phyloP scores from a whole-genome alignment of 2,888 invertebrate genomes.

The Heliothis peltigera region DNA sequence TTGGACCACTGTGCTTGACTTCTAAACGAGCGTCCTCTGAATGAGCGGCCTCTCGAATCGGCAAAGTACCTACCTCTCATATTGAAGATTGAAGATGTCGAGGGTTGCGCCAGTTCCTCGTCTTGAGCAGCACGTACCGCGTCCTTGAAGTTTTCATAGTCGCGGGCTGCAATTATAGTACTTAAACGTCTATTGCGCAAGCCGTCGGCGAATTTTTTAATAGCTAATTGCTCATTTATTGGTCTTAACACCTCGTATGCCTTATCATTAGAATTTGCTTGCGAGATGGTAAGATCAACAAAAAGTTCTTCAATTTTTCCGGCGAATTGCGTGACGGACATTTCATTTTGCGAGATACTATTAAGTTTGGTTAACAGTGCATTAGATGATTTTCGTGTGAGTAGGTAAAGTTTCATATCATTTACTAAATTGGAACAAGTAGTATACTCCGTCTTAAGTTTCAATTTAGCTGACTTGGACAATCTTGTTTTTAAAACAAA shows the following conservation, averaged over 20 bases:
- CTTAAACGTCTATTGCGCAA: conserved; percentile 28
- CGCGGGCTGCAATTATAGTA: conserved; percentile 29
- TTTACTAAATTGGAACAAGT: neutral
- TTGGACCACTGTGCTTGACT: neutral
- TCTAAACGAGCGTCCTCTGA: neutral
- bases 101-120: neutral
- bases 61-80: conserved; percentile 4
- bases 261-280: conserved; percentile 6
- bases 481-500: conserved; percentile 29
- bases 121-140: conserved; percentile 6
- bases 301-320: conserved; percentile 5
- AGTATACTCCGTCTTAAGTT: conserved; percentile 2
- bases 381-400: conserved; percentile 10
- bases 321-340: conserved; percentile 6
- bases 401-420: conserved; percentile 6
- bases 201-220: conserved; percentile 19
- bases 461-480: conserved; percentile 10
- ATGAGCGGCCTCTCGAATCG: conserved; percentile 3
- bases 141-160: conserved; percentile 3
- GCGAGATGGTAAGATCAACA: conserved; percentile 12
- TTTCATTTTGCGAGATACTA: conserved; percentile 10
- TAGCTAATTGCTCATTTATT: conserved; percentile 11
- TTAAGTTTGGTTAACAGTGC: conserved; percentile 3
- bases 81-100: neutral
- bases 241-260: conserved; percentile 8